Conservation (phyloP, 2,888 invertebrate species). For the Beris morrisii region DNA sequence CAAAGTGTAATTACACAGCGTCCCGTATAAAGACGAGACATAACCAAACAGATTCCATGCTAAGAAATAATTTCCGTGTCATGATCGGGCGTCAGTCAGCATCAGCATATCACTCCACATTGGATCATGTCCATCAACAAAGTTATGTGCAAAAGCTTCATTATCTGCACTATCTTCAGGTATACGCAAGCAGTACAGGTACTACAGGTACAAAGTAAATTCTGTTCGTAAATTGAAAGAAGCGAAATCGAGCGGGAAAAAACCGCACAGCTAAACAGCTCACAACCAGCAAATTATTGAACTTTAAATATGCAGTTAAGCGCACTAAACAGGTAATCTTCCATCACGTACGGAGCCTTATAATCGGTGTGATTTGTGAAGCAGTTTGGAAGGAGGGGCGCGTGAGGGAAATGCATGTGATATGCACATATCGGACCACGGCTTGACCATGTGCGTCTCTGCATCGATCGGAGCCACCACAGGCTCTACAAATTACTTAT, state of each 20-base stretch:
- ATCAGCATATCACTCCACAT: slow-evolving; percentile 22
- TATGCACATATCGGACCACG: slow-evolving; percentile 1
- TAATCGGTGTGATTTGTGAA: neutral
- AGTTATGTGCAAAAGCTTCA: neutral
- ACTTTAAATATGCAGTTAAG: slow-evolving; percentile 40
- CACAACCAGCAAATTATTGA: slow-evolving; percentile 36
- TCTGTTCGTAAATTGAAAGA: slow-evolving; percentile 29
- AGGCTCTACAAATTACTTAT: slow-evolving; percentile 37
- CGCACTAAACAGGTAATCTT: slow-evolving; percentile 39
- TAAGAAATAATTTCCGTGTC: slow-evolving; percentile 38
- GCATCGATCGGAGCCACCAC: neutral
- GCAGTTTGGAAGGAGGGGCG: neutral
- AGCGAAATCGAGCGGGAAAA: slow-evolving; percentile 37
- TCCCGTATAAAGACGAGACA: too few species aligned
- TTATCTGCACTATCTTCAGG: too few species aligned
- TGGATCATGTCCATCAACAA: slow-evolving; percentile 33
- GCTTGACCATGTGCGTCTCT: neutral
- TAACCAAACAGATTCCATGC: slow-evolving; percentile 34
- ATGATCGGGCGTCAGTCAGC: slow-evolving; percentile 34
- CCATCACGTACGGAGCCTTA: slow-evolving; percentile 33
- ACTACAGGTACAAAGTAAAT: slow-evolving; percentile 14
- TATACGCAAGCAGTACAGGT: too few species aligned
- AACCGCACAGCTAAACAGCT: slow-evolving; percentile 27
- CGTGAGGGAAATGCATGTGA: neutral
- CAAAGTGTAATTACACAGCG: too few species aligned